Percentiles rank a stretch among this genome's conserved stretches.
These are phyloP conservation scores for Dolichallabes microphthalmus DNA, from an alignment of 2,113 vertebrate species.

Conservation along the genomic window DNA sequence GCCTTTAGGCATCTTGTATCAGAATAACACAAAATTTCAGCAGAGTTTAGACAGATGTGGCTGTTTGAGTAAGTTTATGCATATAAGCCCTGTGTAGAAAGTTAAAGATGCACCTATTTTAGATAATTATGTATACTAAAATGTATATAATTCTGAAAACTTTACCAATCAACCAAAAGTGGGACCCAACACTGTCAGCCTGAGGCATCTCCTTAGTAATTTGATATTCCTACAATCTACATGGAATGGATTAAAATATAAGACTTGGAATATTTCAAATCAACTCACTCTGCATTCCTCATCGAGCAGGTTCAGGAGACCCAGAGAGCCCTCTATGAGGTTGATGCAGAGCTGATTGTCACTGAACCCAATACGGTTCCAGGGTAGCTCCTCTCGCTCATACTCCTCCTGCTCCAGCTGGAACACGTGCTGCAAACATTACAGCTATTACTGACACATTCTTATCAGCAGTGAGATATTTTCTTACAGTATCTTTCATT, in stretches of 20 bases:
- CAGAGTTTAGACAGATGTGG: not conserved
- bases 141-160: not conserved
- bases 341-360: slow-evolving; percentile 77
- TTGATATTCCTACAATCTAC: not conserved
- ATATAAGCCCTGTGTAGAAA: not conserved
- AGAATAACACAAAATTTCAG: not conserved
- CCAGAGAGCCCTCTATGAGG: slow-evolving; percentile 73
- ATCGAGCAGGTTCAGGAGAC: slow-evolving; percentile 77
- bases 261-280: not conserved
- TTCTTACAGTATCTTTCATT: not conserved
- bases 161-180: not conserved
- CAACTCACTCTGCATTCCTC: slow-evolving; percentile 75
- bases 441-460: not conserved
- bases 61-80: not conserved
- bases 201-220: not conserved
- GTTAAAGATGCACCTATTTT: not conserved
- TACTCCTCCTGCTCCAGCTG: slow-evolving; percentile 82
- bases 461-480: not conserved
- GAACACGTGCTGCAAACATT: slow-evolving; percentile 72
- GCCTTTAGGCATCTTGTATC: slow-evolving; percentile 77
- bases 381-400: slow-evolving; percentile 73
- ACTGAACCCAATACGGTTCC: slow-evolving; percentile 75
- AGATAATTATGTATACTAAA: not conserved
- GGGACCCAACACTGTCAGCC: not conserved
- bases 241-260: not conserved